Base-by-base conservation (phyloP, 1,140 invertebrate species). In the Papilio polytes region DNA sequence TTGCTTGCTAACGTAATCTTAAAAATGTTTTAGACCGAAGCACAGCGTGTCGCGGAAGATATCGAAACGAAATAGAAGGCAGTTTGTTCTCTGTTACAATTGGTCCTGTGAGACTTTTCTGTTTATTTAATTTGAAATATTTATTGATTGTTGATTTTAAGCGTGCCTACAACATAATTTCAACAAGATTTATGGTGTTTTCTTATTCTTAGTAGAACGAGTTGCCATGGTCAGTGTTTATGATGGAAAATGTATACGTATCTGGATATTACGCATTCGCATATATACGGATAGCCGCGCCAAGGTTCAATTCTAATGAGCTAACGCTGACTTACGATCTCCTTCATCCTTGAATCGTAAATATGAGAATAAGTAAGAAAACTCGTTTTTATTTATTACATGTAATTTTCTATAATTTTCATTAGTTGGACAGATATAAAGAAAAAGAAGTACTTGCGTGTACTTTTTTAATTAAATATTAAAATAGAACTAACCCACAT, bases 241-340 rank as follows among this genome's bases (percentile, higher is more conserved):
- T 70, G 12, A 8, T 70, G 63, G 63, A 70, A 70, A 70, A 70
- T 70, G 26, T 31, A 18, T 36, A 4, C 26, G 26, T 15, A 70
- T 26, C 63, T 15, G 26, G 26, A 13, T 70, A 31, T 70, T 70
- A 70, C 63, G 63, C 26, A 70, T 70, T 31, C 63, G 26, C 4
- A 31, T 70, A 36, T 70, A 70, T 36, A 31, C 26, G 63, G 3
- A 70, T 31, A 70, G 26, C 22, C 22, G 59, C 4, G 63, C 63
- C 63, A 70, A 70, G 63, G 63, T 70, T 31, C 13, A 70, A 70
- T 70, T 70, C 22, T 31, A 70, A 70, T 70, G 63, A 70, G 63
- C 10, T 70, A 31, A 70, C 10, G 63, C 26, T 31, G 13, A 31
- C 63, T 70, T 70, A 70, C 63, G 63, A 70, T 70, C 63, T 31